These are phyloP conservation scores for Pristionchus pacificus DNA, from an alignment of 1,140 invertebrate genomes.

Conservation along the genomic window DNA sequence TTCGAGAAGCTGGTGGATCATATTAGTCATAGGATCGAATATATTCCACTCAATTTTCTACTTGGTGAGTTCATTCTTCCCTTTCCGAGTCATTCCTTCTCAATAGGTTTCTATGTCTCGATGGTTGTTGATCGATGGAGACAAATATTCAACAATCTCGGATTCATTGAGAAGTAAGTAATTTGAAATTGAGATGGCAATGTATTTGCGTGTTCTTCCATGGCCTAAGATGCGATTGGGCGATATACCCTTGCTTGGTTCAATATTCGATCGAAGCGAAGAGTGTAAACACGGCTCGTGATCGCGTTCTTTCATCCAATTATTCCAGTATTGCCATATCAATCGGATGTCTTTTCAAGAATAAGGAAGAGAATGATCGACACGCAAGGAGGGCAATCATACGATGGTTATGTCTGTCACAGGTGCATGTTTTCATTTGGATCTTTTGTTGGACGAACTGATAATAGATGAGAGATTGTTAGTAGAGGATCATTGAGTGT, in stretches of 20 bases:
- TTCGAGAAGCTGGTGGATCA: slow-evolving; percentile 2
- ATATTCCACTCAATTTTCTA: slow-evolving; percentile 43
- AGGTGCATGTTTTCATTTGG: too few relatives aligned
- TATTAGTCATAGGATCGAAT: slow-evolving; percentile 1
- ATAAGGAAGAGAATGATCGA: slow-evolving; percentile 11
- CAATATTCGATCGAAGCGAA: too few relatives aligned
- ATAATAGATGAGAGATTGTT: too few relatives aligned
- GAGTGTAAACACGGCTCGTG: too few relatives aligned
- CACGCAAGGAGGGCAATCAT: slow-evolving; percentile 26
- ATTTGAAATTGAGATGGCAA: background rate
- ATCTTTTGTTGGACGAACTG: too few relatives aligned
- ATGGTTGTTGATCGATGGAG: slow-evolving; percentile 44
- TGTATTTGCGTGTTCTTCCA: background rate
- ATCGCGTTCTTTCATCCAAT: too few relatives aligned
- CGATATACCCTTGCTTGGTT: too few relatives aligned
- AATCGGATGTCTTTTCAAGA: slow-evolving; percentile 7
- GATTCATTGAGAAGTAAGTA: slow-evolving; percentile 40
- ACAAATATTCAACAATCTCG: slow-evolving; percentile 38
- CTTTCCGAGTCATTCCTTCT: background rate
- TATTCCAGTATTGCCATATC: slow-evolving; percentile 30
- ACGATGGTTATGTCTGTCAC: slow-evolving; percentile 29
- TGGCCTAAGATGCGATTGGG: background rate
- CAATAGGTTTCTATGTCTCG: slow-evolving; percentile 41
- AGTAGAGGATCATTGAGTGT: too few relatives aligned
- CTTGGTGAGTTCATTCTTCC: slow-evolving; percentile 11